These are phyloP conservation scores for Piezodorus guildinii DNA, from an alignment of 1,140 invertebrate genomes.

Conservation along the genomic window DNA sequence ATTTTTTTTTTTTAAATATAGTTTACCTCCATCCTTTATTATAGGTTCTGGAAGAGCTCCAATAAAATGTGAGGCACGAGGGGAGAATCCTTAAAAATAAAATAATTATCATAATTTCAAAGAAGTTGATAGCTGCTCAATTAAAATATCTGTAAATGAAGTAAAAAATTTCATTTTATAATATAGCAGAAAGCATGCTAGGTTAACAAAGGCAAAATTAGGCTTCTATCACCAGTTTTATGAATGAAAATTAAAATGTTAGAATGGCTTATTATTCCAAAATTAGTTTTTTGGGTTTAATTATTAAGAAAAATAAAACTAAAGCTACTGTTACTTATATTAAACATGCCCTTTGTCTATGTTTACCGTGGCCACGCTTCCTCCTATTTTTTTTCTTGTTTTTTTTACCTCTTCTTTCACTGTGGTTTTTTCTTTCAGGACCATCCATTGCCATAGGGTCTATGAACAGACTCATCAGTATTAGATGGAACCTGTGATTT, in stretches of 20 bases:
- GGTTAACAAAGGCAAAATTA: too few relatives aligned
- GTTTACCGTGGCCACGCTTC: not conserved
- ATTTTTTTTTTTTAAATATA: not conserved
- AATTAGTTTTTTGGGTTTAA: too few relatives aligned
- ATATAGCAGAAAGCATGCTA: too few relatives aligned
- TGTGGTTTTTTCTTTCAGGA: not conserved
- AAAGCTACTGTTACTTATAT: too few relatives aligned
- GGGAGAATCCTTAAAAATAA: not conserved
- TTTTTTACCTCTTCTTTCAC: constrained; percentile 5
- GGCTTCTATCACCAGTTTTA: too few relatives aligned
- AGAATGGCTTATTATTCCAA: too few relatives aligned
- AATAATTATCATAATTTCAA: not conserved
- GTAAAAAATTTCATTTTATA: too few relatives aligned
- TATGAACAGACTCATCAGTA: too few relatives aligned
- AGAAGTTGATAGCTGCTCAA: not conserved
- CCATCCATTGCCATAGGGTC: too few relatives aligned
- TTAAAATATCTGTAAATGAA: not conserved
- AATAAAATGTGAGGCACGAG: constrained; percentile 6
- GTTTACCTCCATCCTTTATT: constrained; percentile 17
- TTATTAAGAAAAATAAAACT: too few relatives aligned
- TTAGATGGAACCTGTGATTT: too few relatives aligned
- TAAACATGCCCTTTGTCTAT: not conserved
- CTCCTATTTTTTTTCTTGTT: constrained; percentile 3
- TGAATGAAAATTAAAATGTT: too few relatives aligned
- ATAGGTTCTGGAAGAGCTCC: constrained; percentile 13